Evolutionary conservation across 2,113 vertebrate genomes (phyloP).

Genomic region (Platanista minor): DNA sequence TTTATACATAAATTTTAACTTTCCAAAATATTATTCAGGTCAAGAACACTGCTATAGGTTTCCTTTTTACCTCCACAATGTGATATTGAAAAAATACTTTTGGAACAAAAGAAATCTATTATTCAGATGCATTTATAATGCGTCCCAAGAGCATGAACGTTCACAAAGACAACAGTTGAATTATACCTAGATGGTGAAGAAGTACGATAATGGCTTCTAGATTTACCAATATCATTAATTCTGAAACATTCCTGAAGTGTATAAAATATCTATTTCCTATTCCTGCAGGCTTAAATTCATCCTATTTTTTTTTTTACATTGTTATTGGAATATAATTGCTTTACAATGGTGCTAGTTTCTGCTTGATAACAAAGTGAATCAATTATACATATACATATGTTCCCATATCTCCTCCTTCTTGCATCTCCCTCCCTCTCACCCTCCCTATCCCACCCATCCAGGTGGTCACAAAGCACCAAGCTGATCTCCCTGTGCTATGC

Average conservation of each 20-base stretch:
- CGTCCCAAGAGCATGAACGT: not conserved
- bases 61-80: not conserved
- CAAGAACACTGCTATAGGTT: not conserved
- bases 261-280: constrained; percentile 15
- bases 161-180: not conserved
- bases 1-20: constrained; percentile 21
- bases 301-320: no score
- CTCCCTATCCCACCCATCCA: no score
- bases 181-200: not conserved
- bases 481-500: no score
- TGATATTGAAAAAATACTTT: constrained; percentile 2
- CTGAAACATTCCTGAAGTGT: not conserved
- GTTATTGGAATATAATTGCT: no score
- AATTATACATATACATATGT: no score
- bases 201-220: not conserved
- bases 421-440: no score
- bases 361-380: no score
- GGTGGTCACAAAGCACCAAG: no score
- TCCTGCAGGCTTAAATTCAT: not conserved
- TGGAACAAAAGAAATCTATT: constrained; percentile 1
- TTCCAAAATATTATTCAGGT: not conserved
- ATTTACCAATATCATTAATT: not conserved
- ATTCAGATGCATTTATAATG: not conserved
- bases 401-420: no score
- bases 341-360: no score